A percentile compares a stretch with the other conserved stretches of the same genome.
Conservation (phyloP, 2,797 vertebrate species). For the Pangasius mekongensis region DNA sequence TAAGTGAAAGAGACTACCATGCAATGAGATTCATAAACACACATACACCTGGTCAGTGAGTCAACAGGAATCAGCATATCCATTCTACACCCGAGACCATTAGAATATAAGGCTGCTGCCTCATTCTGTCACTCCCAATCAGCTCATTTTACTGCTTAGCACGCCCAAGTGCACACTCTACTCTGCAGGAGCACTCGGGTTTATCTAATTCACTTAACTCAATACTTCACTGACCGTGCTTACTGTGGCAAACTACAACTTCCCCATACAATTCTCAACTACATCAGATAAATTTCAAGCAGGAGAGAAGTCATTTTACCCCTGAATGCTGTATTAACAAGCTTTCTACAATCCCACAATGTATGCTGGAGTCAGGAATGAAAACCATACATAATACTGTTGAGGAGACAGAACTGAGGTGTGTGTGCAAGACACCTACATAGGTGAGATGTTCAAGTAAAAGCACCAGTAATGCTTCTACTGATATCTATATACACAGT, state of each 20-base stretch:
- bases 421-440: neutral
- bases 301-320: neutral
- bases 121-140: slow-evolving; percentile 58
- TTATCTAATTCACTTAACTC: slow-evolving; percentile 24
- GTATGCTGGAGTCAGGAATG: neutral
- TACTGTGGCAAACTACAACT: slow-evolving; percentile 17
- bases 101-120: slow-evolving; percentile 41
- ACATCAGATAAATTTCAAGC: neutral
- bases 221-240: slow-evolving; percentile 25
- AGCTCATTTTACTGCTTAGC: slow-evolving; percentile 34
- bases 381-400: neutral
- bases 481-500: too few species aligned
- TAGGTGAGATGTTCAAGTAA: neutral
- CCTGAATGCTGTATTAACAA: neutral
- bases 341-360: neutral
- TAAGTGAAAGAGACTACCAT: slow-evolving; percentile 45
- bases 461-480: neutral
- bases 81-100: slow-evolving; percentile 18
- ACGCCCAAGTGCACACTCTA: slow-evolving; percentile 32
- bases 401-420: neutral
- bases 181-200: slow-evolving; percentile 27
- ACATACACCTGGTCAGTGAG: slow-evolving; percentile 10
- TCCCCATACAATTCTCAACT: slow-evolving; percentile 1
- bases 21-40: slow-evolving; percentile 20
- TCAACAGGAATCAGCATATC: slow-evolving; percentile 1